phyloP scores from a whole-genome alignment of 2,113 vertebrate genomes.

The Atractosteus spatula region DNA sequence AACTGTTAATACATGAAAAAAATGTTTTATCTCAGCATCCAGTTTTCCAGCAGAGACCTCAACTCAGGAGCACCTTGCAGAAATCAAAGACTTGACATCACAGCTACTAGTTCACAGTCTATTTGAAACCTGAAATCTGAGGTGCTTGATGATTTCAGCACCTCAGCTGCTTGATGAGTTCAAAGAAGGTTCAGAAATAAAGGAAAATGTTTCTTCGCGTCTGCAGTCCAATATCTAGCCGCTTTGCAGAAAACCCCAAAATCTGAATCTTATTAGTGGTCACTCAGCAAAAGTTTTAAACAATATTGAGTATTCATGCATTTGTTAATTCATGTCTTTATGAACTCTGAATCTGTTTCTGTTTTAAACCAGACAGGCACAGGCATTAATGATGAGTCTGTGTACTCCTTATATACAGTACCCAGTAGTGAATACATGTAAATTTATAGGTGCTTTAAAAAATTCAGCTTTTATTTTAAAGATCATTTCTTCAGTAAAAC shows the following conservation, averaged over 20 bases:
- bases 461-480: too few relatives aligned
- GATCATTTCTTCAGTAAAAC: too few relatives aligned
- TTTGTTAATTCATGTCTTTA: background rate
- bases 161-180: background rate
- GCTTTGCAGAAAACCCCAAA: background rate
- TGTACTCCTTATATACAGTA: too few relatives aligned
- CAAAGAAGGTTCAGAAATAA: background rate
- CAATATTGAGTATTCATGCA: background rate
- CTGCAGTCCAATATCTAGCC: background rate
- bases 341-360: too few relatives aligned
- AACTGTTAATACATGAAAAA: background rate
- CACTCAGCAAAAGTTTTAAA: too few relatives aligned
- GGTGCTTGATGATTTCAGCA: too few relatives aligned
- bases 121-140: background rate
- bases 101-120: background rate
- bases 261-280: background rate
- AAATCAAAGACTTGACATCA: background rate
- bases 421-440: too few relatives aligned
- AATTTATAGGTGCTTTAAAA: too few relatives aligned
- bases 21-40: constrained; percentile 6
- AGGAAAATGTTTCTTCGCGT: background rate
- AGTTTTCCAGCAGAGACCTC: constrained; percentile 6
- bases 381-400: too few relatives aligned
- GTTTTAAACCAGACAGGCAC: too few relatives aligned
- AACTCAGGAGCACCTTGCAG: background rate